A percentile compares a stretch with the other conserved stretches of the same genome.
Evolutionary conservation across 2,113 vertebrate species (phyloP).

Genomic region (Ceuthmochares aereus): DNA sequence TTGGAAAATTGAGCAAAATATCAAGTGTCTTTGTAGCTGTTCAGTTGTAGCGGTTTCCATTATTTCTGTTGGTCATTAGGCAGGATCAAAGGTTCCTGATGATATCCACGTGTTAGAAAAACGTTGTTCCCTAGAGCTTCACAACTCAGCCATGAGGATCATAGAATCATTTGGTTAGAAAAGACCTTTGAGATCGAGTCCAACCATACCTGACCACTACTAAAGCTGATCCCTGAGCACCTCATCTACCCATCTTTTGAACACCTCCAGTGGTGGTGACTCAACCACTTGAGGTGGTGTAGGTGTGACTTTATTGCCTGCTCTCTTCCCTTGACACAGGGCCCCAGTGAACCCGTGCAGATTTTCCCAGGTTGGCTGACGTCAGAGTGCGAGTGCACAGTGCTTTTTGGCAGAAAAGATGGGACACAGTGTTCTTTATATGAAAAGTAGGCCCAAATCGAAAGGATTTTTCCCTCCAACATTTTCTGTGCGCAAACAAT

Average conservation of each 20-base stretch:
- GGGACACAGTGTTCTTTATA: neutral
- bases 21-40: too few relatives aligned
- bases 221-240: too few relatives aligned
- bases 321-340: neutral
- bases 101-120: neutral
- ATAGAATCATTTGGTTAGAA: too few relatives aligned
- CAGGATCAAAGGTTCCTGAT: neutral
- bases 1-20: neutral
- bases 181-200: too few relatives aligned
- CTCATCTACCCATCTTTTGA: too few relatives aligned
- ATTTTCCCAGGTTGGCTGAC: neutral
- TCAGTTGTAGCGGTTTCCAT: too few relatives aligned
- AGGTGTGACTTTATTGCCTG: neutral
- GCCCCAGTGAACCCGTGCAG: neutral
- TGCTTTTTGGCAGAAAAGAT: neutral
- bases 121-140: neutral
- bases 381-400: neutral
- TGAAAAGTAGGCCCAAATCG: neutral
- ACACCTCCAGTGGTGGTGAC: too few relatives aligned
- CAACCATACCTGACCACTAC: too few relatives aligned
- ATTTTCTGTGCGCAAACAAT: neutral
- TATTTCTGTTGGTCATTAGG: too few relatives aligned
- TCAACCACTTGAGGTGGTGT: too few relatives aligned
- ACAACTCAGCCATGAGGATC: rapidly evolving
- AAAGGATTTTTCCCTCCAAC: neutral